Evolutionary conservation across 1,140 invertebrate species (phyloP), one percentile per base, ranked within the genome.

Genomic region (Leptinotarsa undecemlineata): DNA sequence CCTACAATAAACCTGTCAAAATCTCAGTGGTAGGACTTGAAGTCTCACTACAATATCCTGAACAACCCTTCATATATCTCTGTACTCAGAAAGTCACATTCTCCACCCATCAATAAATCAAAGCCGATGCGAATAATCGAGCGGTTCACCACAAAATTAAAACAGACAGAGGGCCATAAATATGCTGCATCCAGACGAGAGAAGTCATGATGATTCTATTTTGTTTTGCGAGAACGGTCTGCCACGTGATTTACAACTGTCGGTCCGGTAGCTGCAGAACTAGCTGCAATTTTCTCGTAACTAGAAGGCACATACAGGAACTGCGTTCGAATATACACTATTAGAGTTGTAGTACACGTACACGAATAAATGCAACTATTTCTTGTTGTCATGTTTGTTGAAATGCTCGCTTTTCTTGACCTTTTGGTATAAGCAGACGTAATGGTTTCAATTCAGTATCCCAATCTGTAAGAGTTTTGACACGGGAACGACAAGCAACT

Each of bases 201-300:
- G 20, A 47, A 71, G 69, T 71, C 69, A 71, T 71, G 69, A 71
- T 71, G 69, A 71, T 71, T 71, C 69, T 71, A 71, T 71, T 71
- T 71, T 47, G 21, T 14, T 71, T 17, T 60, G 69, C 69, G 51
- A 57, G 51, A 57, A 57, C 51, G 51, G n/a, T 57, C 15, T 15
- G n/a, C 51, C 51, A 57, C 42, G 69, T 71, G 69, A 71, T 71
- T 71, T 71, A 71, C 69, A 71, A 61, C 51, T 61, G 48, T 57
- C 69, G 21, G 48, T 71, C 69, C 69, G 51, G 69, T 71, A 71
- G 69, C 51, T 23, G 69, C 51, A 71, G 33, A 48, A 23, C 48
- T 71, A 71, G 69, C 51, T 21, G 69, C 51, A 71, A 71, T 71
- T 71, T 71, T 71, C 69, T 71, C 21, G 69, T 60, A 71, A 71